Base-by-base conservation (phyloP, 2,888 invertebrate genomes). In the Pristionchus japonicus region DNA sequence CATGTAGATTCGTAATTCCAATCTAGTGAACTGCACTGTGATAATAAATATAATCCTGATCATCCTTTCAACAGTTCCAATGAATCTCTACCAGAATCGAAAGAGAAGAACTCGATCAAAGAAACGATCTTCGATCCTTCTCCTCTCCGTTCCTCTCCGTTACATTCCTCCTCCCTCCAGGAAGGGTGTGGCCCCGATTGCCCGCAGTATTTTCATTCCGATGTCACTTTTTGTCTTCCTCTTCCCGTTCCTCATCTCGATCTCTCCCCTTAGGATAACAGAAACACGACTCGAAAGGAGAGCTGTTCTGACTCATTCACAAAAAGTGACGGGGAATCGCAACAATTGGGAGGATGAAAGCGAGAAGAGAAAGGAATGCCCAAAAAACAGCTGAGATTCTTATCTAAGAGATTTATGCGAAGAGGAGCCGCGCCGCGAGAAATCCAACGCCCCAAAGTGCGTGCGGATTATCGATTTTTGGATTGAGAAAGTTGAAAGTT, bases 351-450 rank as follows among this genome's bases (percentile, higher is more conserved):
- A 27, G 77, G 27, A 47, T 43, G n/a, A 77, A 77, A 47, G 77
- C 77, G 77, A 77, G 77, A 77, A 34, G 77, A 77, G 77, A 77
- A 40, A 34, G 77, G 70, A 70, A 70, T 70, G 70, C 20, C 70
- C 77, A 77, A 77, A 77, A 77, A 77, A 77, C 77, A 77, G 77
- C 77, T 77, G 77, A 40, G 77, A 77, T 77, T 20, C 43, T 77
- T 27, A 77, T 77, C 77, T 77, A 77, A n/a, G 77, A 77, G 77
- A 77, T 77, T 77, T 77, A 77, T 77, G 77, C n/a, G n/a, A n/a
- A 27, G 77, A 43, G 11, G 9, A 34, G 27, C 34, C n/a, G 15
- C 9, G 7, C 40, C 40, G 77, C n/a, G 43, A 27, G 77, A 77
- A 77, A 23, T 77, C 77, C 77, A 43, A 47, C 43, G 77, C 40